Percentiles rank a stretch among this genome's conserved stretches.
Conservation (phyloP, 2,113 vertebrate species). For the Sylvia atricapilla region DNA sequence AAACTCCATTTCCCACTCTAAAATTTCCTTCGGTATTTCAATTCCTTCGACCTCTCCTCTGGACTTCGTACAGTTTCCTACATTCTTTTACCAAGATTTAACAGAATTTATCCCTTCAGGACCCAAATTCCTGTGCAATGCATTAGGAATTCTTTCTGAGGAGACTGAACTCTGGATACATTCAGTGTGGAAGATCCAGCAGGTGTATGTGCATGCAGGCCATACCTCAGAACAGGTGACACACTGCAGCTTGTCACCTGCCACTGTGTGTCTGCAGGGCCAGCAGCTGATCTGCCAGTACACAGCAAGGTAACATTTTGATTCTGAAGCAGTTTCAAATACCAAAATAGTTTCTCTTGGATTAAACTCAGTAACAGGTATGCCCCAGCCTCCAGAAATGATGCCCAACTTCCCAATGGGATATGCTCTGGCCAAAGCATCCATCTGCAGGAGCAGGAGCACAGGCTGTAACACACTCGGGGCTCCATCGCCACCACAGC, state of each 20-base stretch:
- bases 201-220: rapidly evolving
- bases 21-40: not conserved
- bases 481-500: not conserved
- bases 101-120: not conserved
- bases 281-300: not conserved
- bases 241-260: not conserved
- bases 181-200: not conserved
- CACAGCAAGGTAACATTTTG: not conserved
- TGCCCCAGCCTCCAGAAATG: not conserved
- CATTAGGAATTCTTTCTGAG: not conserved
- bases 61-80: not conserved
- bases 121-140: not conserved
- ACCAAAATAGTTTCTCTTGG: not conserved
- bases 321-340: not conserved
- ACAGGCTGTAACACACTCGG: not conserved
- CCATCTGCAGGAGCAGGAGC: not conserved
- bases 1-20: not conserved
- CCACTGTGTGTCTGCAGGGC: rapidly evolving
- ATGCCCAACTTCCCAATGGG: not conserved
- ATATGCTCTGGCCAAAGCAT: not conserved
- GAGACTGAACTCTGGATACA: not conserved
- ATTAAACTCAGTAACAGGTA: not conserved
- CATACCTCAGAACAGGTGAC: not conserved
- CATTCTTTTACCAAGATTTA: not conserved
- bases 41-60: not conserved